Evolutionary conservation across 2,113 vertebrate genomes (phyloP), one percentile per base, ranked within the genome.

Genomic region (Coptodon rendalli): DNA sequence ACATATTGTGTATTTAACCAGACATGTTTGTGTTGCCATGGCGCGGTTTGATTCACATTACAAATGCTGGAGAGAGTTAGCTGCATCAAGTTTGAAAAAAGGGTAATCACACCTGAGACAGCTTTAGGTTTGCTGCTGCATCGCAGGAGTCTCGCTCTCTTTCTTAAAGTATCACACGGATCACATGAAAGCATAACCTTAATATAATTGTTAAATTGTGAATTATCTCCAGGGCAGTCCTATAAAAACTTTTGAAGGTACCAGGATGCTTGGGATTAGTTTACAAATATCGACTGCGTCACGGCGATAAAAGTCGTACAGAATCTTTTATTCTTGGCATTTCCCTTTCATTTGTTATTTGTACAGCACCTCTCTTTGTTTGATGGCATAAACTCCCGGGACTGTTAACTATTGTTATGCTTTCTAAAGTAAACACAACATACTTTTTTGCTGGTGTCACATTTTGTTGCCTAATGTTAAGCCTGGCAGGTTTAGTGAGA

Each of bases 21-120:
- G 31, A 66, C 36, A 66, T 66, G 31, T 66, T 66, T 66, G 61
- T 66, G 31, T 36, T 66, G 31, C 31, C 31, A 36, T n/a, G 31
- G 17, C 6, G 1, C 0, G 1, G 9, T 61, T 63, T 19, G 29
- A 63, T 19, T 36, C 0, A 2, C 2, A 1, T 3, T 61, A 34
- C 16, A 61, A 61, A 61, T 31, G 5, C 34, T 61, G 29, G 27
- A 17, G 9, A 61, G 17, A n/a, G 61, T 66, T 38, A 12, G 10
- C 31, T 38, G 4, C 31, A 66, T 66, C 61, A 66, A 66, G 61
- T 66, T 66, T 12, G 61, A 12, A 66, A 63, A 66, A 3, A 36
- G 9, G 31, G 17, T 36, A n/a, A n/a, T 36, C 31, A 36, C 31
- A 66, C 10, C 61, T 38, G 17, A 66, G 34, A 66, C 61, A 66